phyloP scores from a whole-genome alignment of 2,888 invertebrate species.

The Crematogaster levior region DNA sequence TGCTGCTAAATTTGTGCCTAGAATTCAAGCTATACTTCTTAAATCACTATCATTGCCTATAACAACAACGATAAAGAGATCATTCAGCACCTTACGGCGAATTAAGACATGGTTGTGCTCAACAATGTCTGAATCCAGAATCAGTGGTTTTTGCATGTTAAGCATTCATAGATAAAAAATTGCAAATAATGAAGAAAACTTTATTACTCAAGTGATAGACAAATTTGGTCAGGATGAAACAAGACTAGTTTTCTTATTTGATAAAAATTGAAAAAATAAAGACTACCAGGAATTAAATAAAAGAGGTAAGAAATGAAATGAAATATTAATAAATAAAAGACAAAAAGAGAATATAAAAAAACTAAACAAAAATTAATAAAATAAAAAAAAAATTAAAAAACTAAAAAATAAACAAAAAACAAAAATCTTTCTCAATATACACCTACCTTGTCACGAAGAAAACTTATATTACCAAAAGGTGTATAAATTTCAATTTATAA shows the following conservation, averaged over 20 bases:
- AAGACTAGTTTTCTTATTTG: background rate
- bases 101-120: constrained; percentile 6
- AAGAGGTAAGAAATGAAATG: too few species aligned
- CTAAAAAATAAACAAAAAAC: too few species aligned
- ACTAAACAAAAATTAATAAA: too few species aligned
- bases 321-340: too few species aligned
- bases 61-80: background rate
- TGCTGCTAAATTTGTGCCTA: constrained; percentile 3
- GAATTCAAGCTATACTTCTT: background rate
- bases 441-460: too few species aligned
- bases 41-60: background rate
- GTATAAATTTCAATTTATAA: too few species aligned
- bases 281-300: too few species aligned
- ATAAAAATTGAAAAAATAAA: too few species aligned
- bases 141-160: background rate
- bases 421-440: too few species aligned
- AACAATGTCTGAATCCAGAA: constrained; percentile 9
- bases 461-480: too few species aligned
- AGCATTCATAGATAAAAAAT: background rate
- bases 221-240: background rate
- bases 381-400: too few species aligned
- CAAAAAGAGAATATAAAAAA: too few species aligned
- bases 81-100: constrained; percentile 1
- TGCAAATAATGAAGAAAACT: background rate
- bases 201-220: background rate